phyloP scores from a whole-genome alignment of 2,888 invertebrate genomes.

The Sinodicranocentrus sp. region DNA sequence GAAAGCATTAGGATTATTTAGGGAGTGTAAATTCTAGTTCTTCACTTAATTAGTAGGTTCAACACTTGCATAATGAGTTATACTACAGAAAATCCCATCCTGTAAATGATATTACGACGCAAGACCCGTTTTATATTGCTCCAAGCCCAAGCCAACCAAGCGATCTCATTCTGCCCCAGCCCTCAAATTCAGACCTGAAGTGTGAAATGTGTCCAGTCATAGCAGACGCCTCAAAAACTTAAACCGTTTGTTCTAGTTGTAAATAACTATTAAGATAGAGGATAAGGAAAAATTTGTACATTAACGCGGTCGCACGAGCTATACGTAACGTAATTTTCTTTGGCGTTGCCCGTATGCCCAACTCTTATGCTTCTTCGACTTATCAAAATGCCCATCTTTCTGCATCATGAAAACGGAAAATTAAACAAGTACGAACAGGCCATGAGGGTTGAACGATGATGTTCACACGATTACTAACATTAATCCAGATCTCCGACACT shows the following conservation, averaged over 20 bases:
- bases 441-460: slow-evolving; percentile 21
- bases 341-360: neutral
- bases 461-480: slow-evolving; percentile 33
- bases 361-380: slow-evolving; percentile 21
- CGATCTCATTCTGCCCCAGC: slow-evolving; percentile 43
- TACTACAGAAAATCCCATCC: too few relatives aligned
- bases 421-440: slow-evolving; percentile 34
- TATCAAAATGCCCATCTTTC: slow-evolving; percentile 58
- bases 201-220: neutral
- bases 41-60: slow-evolving; percentile 30
- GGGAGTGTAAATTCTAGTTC: slow-evolving; percentile 30
- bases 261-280: slow-evolving; percentile 56
- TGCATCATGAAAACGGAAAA: slow-evolving; percentile 24
- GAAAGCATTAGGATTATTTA: too few relatives aligned
- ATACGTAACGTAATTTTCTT: too few relatives aligned
- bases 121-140: neutral
- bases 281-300: slow-evolving; percentile 52
- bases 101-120: too few relatives aligned
- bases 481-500: slow-evolving; percentile 53
- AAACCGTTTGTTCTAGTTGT: slow-evolving; percentile 61
- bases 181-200: neutral
- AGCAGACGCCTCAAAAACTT: slow-evolving; percentile 51
- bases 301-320: slow-evolving; percentile 47
- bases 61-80: too few relatives aligned
- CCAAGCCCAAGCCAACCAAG: neutral